Evolutionary conservation across 1,140 invertebrate genomes (phyloP).

Genomic region (Holcopasites calliopsidis): DNA sequence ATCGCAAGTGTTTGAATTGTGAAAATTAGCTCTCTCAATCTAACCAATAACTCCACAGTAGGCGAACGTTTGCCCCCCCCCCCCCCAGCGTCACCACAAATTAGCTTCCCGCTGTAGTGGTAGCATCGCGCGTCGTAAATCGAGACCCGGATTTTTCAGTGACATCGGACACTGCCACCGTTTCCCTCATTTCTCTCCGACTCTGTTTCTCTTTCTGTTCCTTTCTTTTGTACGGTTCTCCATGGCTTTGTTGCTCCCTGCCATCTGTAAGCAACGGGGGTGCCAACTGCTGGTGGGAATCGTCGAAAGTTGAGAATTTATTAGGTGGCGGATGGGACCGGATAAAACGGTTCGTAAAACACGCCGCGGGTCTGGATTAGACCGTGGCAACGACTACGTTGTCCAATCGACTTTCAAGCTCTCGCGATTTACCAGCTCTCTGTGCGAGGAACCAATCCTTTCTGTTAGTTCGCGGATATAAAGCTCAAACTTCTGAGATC

Average conservation of each 20-base stretch:
- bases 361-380: conserved; percentile 56
- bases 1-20: too few relatives aligned
- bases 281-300: conserved; percentile 10
- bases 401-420: conserved; percentile 15
- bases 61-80: too few relatives aligned
- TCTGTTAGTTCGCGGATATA: not conserved
- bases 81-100: too few relatives aligned
- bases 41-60: too few relatives aligned
- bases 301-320: conserved; percentile 59
- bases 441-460: not conserved
- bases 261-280: too few relatives aligned
- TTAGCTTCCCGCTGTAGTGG: conserved; percentile 38
- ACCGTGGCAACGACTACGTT: conserved; percentile 40
- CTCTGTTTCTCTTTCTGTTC: not conserved
- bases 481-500: too few relatives aligned
- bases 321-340: conserved; percentile 50
- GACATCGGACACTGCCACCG: conserved; percentile 20
- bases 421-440: not conserved
- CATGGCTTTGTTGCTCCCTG: not conserved
- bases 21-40: too few relatives aligned
- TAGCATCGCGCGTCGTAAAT: conserved; percentile 61
- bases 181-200: not conserved
- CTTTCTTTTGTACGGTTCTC: too few relatives aligned
- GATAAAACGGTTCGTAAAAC: conserved; percentile 67
- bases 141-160: conserved; percentile 24